Evolutionary conservation across 2,797 vertebrate genomes (phyloP).

Genomic region (Rhynchonycteris naso): DNA sequence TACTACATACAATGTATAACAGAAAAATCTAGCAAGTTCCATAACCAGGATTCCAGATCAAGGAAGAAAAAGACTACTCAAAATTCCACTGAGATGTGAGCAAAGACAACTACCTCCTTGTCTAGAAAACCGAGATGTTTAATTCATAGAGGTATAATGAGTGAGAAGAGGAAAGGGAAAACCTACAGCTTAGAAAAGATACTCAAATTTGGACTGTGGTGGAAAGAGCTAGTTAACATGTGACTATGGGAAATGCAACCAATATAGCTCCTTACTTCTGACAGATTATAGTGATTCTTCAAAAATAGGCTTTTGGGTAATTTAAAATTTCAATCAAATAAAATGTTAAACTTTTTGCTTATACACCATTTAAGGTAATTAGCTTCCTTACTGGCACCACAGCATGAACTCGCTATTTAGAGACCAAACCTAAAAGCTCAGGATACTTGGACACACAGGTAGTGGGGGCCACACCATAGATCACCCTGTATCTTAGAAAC

Average conservation of each 20-base stretch:
- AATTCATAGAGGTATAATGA: background rate
- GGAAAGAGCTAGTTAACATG: slow-evolving; percentile 8
- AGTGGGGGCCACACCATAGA: slow-evolving; percentile 9
- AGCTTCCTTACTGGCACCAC: slow-evolving; percentile 44
- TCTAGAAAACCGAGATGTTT: background rate
- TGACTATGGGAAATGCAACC: background rate
- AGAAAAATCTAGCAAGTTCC: background rate
- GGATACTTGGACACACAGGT: slow-evolving; percentile 10
- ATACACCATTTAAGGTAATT: slow-evolving; percentile 46
- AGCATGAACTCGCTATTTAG: slow-evolving; percentile 17
- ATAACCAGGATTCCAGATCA: slow-evolving; percentile 32
- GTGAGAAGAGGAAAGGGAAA: background rate
- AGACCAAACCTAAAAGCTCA: slow-evolving; percentile 44
- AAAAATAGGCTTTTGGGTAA: slow-evolving; percentile 35
- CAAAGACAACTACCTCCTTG: slow-evolving; percentile 7
- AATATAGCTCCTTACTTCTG: background rate
- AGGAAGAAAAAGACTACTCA: background rate
- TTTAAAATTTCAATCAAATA: slow-evolving; percentile 24
- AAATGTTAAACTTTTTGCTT: slow-evolving; percentile 53
- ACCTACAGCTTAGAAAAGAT: background rate
- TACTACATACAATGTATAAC: background rate
- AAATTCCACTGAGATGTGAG: background rate
- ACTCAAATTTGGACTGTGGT: slow-evolving; percentile 10
- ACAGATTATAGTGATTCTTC: background rate
- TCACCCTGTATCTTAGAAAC: slow-evolving; percentile 48